These are phyloP conservation scores for Fringilla coelebs DNA, from an alignment of 2,797 vertebrate species.

Conservation along the genomic window DNA sequence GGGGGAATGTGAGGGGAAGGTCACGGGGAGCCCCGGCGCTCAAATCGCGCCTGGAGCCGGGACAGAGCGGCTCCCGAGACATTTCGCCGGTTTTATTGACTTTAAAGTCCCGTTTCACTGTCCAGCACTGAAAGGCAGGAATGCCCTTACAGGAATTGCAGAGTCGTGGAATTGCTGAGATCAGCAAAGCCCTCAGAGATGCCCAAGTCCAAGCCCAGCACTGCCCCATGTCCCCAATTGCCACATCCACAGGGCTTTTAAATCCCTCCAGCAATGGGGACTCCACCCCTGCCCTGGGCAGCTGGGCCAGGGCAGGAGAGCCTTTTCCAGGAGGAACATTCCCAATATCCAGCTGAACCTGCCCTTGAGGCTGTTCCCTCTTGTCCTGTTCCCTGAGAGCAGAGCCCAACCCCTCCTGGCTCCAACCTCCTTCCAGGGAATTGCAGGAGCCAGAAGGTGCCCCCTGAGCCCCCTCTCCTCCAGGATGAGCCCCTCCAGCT, in stretches of 20 bases:
- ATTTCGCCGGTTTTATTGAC: background rate
- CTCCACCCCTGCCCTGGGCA: background rate
- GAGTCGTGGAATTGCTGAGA: background rate
- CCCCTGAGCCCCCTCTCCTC: background rate
- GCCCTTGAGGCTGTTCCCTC: background rate
- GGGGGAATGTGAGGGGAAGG: background rate
- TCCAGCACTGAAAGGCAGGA: fast-evolving
- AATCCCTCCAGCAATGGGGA: background rate
- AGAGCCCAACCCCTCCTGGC: background rate
- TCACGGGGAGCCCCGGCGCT: fast-evolving
- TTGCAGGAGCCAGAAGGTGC: background rate
- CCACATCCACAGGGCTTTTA: background rate
- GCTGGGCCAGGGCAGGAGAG: background rate
- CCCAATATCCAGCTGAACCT: background rate
- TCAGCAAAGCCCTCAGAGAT: background rate
- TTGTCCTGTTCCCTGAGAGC: background rate
- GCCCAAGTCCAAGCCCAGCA: background rate
- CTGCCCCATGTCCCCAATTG: too few relatives aligned
- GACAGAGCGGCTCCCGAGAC: background rate
- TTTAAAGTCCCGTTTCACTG: background rate
- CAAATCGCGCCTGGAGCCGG: fast-evolving
- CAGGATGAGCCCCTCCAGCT: background rate
- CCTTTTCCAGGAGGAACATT: background rate
- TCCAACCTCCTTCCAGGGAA: background rate
- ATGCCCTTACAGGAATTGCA: background rate